A percentile compares a stretch with the other conserved stretches of the same genome.
Evolutionary conservation across 2,113 vertebrate genomes (phyloP).

Genomic region (Chamaetylas fuelleborni): DNA sequence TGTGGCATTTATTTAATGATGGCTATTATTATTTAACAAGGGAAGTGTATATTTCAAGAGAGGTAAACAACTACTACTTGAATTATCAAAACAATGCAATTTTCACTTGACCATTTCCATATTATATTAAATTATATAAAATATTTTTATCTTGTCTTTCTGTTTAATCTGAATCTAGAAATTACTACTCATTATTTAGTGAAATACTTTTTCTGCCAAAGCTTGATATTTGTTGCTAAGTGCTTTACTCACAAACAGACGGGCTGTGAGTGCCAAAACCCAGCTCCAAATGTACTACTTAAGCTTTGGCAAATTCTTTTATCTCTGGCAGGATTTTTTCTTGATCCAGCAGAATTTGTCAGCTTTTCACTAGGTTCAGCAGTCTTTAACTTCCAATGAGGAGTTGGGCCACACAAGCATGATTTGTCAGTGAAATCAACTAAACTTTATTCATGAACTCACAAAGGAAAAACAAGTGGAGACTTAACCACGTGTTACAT

Average conservation of each 20-base stretch:
- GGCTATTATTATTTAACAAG: background rate
- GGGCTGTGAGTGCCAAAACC: background rate
- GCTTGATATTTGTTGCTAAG: conserved; percentile 5
- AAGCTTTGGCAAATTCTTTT: background rate
- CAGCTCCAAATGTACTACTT: background rate
- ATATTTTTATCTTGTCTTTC: background rate
- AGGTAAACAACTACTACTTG: background rate
- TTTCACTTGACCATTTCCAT: background rate
- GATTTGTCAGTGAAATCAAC: conserved; percentile 12
- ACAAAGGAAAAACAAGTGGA: background rate
- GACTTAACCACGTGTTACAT: fast-evolving
- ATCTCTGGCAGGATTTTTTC: background rate
- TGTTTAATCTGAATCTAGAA: conserved; percentile 13
- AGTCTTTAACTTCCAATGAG: conserved; percentile 6
- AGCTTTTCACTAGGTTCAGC: conserved; percentile 20
- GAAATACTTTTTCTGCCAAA: background rate
- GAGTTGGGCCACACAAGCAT: background rate
- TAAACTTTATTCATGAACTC: background rate
- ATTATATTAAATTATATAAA: background rate
- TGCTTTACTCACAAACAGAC: conserved; percentile 14
- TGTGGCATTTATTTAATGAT: background rate
- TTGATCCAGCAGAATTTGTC: background rate
- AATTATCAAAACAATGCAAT: background rate
- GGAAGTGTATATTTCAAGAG: background rate
- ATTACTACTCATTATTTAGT: background rate